A percentile compares a stretch with the other conserved stretches of the same genome.
Evolutionary conservation across 2,113 vertebrate genomes (phyloP).

Genomic region (Dascyllus trimaculatus): DNA sequence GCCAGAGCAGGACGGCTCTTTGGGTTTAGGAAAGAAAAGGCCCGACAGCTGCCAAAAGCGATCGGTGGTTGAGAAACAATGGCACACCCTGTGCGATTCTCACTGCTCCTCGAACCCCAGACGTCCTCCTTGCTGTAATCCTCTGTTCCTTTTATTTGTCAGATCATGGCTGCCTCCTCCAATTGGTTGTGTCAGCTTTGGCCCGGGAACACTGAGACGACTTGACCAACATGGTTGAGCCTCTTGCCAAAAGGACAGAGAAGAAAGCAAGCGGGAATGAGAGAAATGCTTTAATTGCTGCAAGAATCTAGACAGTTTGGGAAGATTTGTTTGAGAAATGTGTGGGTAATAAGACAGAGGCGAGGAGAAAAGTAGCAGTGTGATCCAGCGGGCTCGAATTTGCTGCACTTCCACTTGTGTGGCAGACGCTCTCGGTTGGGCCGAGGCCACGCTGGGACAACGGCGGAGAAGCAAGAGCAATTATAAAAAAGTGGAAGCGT

Average conservation of each 20-base stretch:
- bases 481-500: conserved; percentile 53
- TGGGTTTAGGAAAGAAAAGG: conserved; percentile 74
- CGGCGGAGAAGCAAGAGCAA: conserved; percentile 48
- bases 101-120: conserved; percentile 73
- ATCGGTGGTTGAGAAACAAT: conserved; percentile 82
- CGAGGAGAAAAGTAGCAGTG: conserved; percentile 55
- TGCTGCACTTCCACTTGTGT: conserved; percentile 64
- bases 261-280: conserved; percentile 74
- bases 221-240: conserved; percentile 79
- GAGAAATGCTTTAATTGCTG: conserved; percentile 84
- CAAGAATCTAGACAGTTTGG: conserved; percentile 78
- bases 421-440: conserved; percentile 58
- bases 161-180: conserved; percentile 76
- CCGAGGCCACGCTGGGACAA: conserved; percentile 50
- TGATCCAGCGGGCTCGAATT: conserved; percentile 64
- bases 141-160: conserved; percentile 79
- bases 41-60: conserved; percentile 73
- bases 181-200: conserved; percentile 83
- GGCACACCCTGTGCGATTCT: conserved; percentile 82
- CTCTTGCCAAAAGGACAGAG: conserved; percentile 74
- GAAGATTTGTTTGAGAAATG: conserved; percentile 73
- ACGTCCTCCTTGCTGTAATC: conserved; percentile 76
- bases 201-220: conserved; percentile 71
- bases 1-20: conserved; percentile 70
- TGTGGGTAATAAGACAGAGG: conserved; percentile 70